These are phyloP conservation scores for Mirounga angustirostris DNA, from an alignment of 2,113 vertebrate genomes.

Conservation along the genomic window DNA sequence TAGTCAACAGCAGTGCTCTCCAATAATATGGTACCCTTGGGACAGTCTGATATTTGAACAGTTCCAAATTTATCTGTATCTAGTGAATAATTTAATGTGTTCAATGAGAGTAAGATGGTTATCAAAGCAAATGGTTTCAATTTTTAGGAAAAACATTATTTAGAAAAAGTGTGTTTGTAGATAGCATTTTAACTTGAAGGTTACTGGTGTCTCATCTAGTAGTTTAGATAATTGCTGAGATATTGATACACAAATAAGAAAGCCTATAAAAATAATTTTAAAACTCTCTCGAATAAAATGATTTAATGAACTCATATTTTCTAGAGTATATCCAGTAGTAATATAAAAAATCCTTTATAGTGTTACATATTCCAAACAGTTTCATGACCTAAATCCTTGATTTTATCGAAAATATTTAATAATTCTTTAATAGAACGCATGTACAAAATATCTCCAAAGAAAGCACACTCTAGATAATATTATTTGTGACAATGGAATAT, in stretches of 20 bases:
- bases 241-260: neutral
- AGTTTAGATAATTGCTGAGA: neutral
- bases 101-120: slow-evolving; percentile 24
- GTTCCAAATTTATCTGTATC: neutral
- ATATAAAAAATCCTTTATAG: neutral
- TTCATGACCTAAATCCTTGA: neutral
- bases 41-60: slow-evolving; percentile 22
- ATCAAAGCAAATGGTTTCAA: slow-evolving; percentile 5
- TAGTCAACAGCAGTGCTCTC: neutral
- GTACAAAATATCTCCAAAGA: neutral
- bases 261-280: neutral
- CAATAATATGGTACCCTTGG: neutral
- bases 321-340: neutral
- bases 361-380: neutral
- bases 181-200: slow-evolving; percentile 14
- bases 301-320: neutral
- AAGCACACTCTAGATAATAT: neutral
- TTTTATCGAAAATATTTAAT: neutral
- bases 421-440: neutral
- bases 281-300: neutral
- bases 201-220: neutral
- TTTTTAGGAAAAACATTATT: slow-evolving; percentile 48
- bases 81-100: slow-evolving; percentile 40
- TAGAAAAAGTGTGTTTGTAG: neutral
- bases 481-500: neutral